Conservation (phyloP, 2,113 vertebrate species). For the Gadus macrocephalus region DNA sequence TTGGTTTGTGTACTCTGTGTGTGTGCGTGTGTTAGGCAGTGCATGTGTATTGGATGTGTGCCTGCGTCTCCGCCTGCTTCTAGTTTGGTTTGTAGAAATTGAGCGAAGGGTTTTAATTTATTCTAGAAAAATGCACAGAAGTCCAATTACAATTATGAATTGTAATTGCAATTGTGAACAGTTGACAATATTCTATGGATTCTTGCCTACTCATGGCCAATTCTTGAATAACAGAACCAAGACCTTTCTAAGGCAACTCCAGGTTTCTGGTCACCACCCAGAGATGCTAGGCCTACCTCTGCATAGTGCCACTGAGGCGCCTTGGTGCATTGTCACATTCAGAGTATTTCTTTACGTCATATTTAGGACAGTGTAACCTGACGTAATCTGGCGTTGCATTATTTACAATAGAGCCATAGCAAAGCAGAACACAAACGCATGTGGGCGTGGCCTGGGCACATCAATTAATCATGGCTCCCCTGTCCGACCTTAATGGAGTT, state of each 20-base stretch:
- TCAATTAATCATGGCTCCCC: slow-evolving; percentile 61
- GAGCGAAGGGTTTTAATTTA: not conserved
- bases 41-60: slow-evolving; percentile 1
- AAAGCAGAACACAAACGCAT: slow-evolving; percentile 43
- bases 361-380: slow-evolving; percentile 62
- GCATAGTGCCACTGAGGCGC: slow-evolving; percentile 16
- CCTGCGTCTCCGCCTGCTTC: not conserved
- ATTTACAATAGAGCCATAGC: slow-evolving; percentile 58
- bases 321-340: slow-evolving; percentile 17
- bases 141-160: no score
- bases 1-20: not conserved
- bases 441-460: slow-evolving; percentile 45
- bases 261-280: not conserved
- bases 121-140: not conserved
- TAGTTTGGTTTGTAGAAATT: not conserved
- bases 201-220: not conserved
- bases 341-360: slow-evolving; percentile 33
- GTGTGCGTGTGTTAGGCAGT: slow-evolving; percentile 1
- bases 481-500: slow-evolving; percentile 64
- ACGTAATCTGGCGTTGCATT: slow-evolving; percentile 66
- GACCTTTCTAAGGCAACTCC: not conserved
- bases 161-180: no score
- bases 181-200: no score
- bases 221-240: not conserved
- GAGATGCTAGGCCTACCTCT: not conserved